phyloP scores from a whole-genome alignment of 2,888 invertebrate genomes.

The Aromia moschata region DNA sequence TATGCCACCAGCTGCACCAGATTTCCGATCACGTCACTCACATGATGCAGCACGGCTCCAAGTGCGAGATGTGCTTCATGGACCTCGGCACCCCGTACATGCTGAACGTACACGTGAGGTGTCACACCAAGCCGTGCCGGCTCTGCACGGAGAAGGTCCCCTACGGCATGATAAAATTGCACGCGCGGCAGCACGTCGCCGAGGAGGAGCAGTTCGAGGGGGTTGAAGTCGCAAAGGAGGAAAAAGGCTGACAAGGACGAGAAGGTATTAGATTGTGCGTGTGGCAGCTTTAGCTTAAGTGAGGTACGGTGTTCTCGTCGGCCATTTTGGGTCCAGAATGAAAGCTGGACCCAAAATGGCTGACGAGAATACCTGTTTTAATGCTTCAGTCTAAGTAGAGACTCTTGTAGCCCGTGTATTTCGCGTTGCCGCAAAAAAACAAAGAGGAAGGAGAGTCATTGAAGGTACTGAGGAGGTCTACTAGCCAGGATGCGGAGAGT shows the following conservation, averaged over 20 bases:
- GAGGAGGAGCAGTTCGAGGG: background rate
- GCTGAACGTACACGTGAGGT: constrained; percentile 41
- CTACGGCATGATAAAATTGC: constrained; percentile 18
- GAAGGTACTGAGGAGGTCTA: too few relatives aligned
- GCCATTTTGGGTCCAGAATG: too few relatives aligned
- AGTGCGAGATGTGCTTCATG: constrained; percentile 32
- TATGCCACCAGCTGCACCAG: constrained; percentile 30
- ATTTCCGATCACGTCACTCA: constrained; percentile 34
- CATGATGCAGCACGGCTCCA: constrained; percentile 37
- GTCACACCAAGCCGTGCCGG: constrained; percentile 29
- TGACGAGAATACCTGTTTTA: too few relatives aligned
- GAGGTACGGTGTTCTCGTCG: too few relatives aligned
- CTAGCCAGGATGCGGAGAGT: too few relatives aligned
- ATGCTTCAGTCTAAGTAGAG: too few relatives aligned
- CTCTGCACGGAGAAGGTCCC: constrained; percentile 30
- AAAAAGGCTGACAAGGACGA: background rate
- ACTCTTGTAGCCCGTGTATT: too few relatives aligned
- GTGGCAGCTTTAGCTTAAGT: too few relatives aligned
- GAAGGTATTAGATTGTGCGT: background rate
- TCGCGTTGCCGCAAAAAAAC: too few relatives aligned
- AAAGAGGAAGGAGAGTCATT: too few relatives aligned
- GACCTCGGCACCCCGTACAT: constrained; percentile 42
- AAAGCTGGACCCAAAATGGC: too few relatives aligned
- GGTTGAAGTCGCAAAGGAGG: background rate
- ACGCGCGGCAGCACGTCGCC: constrained; percentile 22